Evolutionary conservation across 2,888 invertebrate genomes (phyloP).

Genomic region (Anarsia innoxiella): DNA sequence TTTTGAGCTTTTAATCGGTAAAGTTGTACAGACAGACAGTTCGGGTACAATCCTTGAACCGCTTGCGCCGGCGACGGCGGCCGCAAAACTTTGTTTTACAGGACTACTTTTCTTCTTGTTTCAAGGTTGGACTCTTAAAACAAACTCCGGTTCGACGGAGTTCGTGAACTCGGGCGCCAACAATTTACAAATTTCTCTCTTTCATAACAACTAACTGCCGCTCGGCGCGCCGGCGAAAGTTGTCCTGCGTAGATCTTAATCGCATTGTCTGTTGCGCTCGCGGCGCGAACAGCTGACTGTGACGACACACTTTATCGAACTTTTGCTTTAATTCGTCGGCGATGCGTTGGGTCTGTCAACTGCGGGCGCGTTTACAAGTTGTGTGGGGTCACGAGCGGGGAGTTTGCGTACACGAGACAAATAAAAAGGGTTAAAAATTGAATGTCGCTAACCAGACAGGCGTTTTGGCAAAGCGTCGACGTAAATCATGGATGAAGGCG

Average conservation of each 20-base stretch:
- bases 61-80: constrained; percentile 76
- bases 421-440: constrained; percentile 13
- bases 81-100: constrained; percentile 77
- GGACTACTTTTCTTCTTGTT: constrained; percentile 78
- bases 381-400: constrained; percentile 2
- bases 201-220: constrained; percentile 77
- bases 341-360: constrained; percentile 19
- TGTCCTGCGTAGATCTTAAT: constrained; percentile 77
- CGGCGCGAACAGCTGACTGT: constrained; percentile 70
- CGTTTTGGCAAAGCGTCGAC: constrained; percentile 2
- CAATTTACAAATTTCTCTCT: constrained; percentile 78
- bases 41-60: constrained; percentile 76
- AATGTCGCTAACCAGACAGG: constrained; percentile 4
- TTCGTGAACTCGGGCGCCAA: constrained; percentile 77
- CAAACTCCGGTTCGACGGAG: constrained; percentile 76
- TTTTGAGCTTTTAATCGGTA: constrained; percentile 78
- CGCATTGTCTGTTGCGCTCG: constrained; percentile 75
- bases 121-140: constrained; percentile 78
- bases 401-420: constrained; percentile 10
- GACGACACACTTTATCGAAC: constrained; percentile 62
- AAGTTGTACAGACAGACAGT: constrained; percentile 77
- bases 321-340: constrained; percentile 48
- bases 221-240: constrained; percentile 75
- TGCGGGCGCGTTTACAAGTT: constrained; percentile 7
- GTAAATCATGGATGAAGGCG: constrained; percentile 11